Evolutionary conservation across 1,140 invertebrate genomes (phyloP).

Genomic region (Megathymus violae): DNA sequence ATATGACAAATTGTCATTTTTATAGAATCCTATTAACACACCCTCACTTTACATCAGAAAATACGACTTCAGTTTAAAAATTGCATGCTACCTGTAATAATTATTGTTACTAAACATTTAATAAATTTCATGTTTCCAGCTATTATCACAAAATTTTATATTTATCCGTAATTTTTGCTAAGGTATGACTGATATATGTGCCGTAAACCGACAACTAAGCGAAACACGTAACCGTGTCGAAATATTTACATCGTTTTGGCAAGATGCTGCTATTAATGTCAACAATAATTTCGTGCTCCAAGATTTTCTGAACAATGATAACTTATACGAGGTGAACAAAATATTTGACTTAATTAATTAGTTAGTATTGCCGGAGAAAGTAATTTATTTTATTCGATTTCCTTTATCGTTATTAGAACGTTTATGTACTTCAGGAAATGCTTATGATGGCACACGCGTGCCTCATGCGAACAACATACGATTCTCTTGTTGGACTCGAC

Average conservation of each 20-base stretch:
- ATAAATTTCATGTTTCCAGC: no score
- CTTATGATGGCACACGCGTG: slow-evolving; percentile 66
- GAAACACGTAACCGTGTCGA: slow-evolving; percentile 66
- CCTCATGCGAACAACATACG: slow-evolving; percentile 51
- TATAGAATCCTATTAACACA: no score
- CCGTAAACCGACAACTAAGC: slow-evolving; percentile 65
- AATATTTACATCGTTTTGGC: slow-evolving; percentile 63
- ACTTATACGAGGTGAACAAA: slow-evolving; percentile 58
- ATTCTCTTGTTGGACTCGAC: slow-evolving; percentile 44
- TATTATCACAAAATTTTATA: no score
- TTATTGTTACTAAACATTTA: no score
- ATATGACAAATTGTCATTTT: no score
- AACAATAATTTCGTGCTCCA: slow-evolving; percentile 69
- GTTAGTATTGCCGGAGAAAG: no score
- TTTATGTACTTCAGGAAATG: slow-evolving; percentile 70
- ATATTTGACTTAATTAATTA: background rate
- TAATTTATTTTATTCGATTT: no score
- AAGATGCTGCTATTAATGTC: slow-evolving; percentile 64
- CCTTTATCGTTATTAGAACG: no score
- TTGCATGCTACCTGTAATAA: no score
- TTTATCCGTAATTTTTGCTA: slow-evolving; percentile 1
- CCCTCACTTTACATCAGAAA: no score
- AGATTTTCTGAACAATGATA: slow-evolving; percentile 55
- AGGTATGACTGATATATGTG: slow-evolving; percentile 64
- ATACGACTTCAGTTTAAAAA: no score